Evolutionary conservation across 2,113 vertebrate genomes (phyloP).

Genomic region (Chloropsis hardwickii): DNA sequence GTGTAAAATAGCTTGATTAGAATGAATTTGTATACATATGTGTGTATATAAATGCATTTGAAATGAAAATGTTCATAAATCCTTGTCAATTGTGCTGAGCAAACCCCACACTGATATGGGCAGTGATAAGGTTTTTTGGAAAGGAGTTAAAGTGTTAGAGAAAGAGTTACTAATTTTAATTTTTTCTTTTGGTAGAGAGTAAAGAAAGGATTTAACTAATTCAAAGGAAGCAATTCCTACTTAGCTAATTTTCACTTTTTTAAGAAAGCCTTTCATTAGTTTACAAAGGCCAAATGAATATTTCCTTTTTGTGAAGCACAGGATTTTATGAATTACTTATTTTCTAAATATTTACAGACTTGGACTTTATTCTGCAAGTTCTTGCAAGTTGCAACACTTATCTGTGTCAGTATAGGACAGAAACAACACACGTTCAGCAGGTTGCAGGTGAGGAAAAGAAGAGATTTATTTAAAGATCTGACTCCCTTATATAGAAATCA

Average conservation of each 20-base stretch:
- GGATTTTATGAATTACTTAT: not conserved
- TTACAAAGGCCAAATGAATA: not conserved
- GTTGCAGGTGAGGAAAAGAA: too few relatives aligned
- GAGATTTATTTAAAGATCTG: too few relatives aligned
- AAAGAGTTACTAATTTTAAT: not conserved
- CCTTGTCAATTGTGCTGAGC: constrained; percentile 51
- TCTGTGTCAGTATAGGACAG: too few relatives aligned
- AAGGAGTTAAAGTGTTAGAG: constrained; percentile 14
- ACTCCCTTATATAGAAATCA: too few relatives aligned
- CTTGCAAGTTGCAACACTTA: not conserved
- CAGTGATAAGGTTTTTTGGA: constrained; percentile 35
- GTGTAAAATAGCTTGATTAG: constrained; percentile 64
- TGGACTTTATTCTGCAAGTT: not conserved
- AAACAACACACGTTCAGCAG: too few relatives aligned
- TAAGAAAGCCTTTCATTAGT: not conserved
- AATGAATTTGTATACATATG: constrained; percentile 55
- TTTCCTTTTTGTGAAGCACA: not conserved
- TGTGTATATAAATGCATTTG: constrained; percentile 53
- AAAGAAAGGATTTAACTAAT: constrained; percentile 28
- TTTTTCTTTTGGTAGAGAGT: not conserved
- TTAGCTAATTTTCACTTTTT: not conserved
- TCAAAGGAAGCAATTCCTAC: constrained; percentile 10
- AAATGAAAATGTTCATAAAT: constrained; percentile 61
- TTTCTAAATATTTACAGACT: not conserved
- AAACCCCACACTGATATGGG: constrained; percentile 7